Evolutionary conservation across 2,797 vertebrate species (phyloP).

Genomic region (Mergus octosetaceus): DNA sequence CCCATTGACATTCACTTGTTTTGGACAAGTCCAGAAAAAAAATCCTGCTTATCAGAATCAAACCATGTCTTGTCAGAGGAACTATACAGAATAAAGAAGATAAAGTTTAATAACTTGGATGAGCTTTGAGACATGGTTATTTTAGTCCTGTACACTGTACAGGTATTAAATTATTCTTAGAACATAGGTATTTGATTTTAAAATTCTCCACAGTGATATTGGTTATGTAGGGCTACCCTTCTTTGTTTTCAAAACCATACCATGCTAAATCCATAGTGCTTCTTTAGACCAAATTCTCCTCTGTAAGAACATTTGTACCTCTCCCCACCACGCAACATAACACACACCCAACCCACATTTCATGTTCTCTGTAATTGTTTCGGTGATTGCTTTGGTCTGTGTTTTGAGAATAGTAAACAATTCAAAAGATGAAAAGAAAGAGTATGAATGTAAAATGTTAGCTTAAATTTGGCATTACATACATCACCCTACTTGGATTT

Average conservation of each 20-base stretch:
- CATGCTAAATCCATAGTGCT: fast-evolving
- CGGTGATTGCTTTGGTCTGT: background rate
- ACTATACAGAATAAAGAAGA: background rate
- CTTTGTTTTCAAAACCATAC: background rate
- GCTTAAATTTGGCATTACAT: background rate
- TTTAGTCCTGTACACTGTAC: background rate
- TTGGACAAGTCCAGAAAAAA: background rate
- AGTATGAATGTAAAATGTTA: background rate
- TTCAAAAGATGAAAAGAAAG: background rate
- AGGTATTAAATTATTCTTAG: background rate
- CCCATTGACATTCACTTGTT: background rate
- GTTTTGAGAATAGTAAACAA: background rate
- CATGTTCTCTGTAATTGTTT: background rate
- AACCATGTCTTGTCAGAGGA: fast-evolving
- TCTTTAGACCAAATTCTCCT: background rate
- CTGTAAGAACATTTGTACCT: background rate
- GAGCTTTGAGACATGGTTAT: background rate
- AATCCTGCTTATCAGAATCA: background rate
- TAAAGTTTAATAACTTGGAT: background rate
- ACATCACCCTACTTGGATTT: background rate
- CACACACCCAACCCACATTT: background rate
- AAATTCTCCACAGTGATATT: background rate
- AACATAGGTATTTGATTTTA: background rate
- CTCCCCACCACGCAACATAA: no score
- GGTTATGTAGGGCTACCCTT: background rate